Conservation (phyloP, 2,888 invertebrate species). For the Labia minor region DNA sequence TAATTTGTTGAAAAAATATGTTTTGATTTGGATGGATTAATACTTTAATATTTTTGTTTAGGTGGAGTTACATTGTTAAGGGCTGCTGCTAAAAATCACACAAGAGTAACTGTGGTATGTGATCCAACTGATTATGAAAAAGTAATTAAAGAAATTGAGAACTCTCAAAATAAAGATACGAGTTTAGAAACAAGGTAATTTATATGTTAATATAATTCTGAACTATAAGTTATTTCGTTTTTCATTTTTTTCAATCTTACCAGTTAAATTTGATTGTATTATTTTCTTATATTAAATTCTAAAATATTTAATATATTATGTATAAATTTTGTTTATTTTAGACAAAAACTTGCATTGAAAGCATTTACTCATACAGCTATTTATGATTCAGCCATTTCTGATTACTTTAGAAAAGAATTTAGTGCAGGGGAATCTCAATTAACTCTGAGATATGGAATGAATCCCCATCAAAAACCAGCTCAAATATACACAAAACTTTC, state of each 20-base stretch:
- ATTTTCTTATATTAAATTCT: too few species aligned
- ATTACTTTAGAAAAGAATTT: conserved; percentile 89
- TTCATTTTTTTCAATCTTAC: conserved; percentile 14
- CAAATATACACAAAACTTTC: conserved; percentile 74
- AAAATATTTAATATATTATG: too few species aligned
- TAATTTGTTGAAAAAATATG: neutral
- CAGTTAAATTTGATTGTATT: too few species aligned
- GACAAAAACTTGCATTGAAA: conserved; percentile 72
- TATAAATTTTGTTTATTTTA: too few species aligned
- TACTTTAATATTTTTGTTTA: conserved; percentile 27
- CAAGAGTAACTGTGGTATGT: conserved; percentile 84
- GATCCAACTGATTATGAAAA: conserved; percentile 79
- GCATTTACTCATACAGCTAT: conserved; percentile 94
- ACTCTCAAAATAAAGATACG: conserved; percentile 55
- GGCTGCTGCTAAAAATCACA: conserved; percentile 95
- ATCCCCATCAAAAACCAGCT: conserved; percentile 91
- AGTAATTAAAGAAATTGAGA: conserved; percentile 60
- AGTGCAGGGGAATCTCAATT: conserved; percentile 66
- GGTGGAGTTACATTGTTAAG: conserved; percentile 84
- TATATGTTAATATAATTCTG: neutral
- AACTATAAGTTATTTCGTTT: neutral
- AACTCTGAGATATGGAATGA: conserved; percentile 67
- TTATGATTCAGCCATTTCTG: conserved; percentile 88
- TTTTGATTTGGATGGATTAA: neutral
- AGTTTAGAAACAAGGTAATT: conserved; percentile 57